Conservation (phyloP, 1,140 invertebrate species). For the Cydia splendana region DNA sequence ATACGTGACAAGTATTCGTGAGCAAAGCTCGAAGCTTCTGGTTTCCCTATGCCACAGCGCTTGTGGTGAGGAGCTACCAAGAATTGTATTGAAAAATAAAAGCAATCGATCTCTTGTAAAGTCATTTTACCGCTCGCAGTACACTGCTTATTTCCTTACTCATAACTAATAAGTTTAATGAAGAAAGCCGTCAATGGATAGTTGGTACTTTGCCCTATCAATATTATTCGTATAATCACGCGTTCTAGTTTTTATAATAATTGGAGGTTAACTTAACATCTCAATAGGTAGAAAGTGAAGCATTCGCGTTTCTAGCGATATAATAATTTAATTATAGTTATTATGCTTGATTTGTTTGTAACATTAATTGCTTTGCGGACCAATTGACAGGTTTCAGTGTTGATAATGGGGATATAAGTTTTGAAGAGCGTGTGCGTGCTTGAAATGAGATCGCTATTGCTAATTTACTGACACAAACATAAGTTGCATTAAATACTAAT, state of each 20-base stretch:
- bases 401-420: neutral
- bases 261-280: constrained; percentile 26
- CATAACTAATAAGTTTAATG: neutral
- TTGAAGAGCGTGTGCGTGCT: neutral
- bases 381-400: neutral
- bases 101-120: neutral
- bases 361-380: neutral
- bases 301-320: neutral
- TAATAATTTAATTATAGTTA: constrained; percentile 25
- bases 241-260: constrained; percentile 21
- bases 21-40: neutral
- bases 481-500: no score
- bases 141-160: neutral
- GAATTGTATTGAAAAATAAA: constrained; percentile 15
- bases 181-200: neutral
- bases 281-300: constrained; percentile 30
- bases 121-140: neutral
- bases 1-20: neutral
- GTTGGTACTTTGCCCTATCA: neutral
- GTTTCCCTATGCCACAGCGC: neutral
- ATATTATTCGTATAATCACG: neutral
- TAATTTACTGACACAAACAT: no score
- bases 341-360: constrained; percentile 25
- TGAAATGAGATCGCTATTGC: no score
- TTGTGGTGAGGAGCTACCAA: neutral